Evolutionary conservation across 2,888 invertebrate species (phyloP), one percentile per base, ranked within the genome.

Genomic region (Tortricodes alternella): DNA sequence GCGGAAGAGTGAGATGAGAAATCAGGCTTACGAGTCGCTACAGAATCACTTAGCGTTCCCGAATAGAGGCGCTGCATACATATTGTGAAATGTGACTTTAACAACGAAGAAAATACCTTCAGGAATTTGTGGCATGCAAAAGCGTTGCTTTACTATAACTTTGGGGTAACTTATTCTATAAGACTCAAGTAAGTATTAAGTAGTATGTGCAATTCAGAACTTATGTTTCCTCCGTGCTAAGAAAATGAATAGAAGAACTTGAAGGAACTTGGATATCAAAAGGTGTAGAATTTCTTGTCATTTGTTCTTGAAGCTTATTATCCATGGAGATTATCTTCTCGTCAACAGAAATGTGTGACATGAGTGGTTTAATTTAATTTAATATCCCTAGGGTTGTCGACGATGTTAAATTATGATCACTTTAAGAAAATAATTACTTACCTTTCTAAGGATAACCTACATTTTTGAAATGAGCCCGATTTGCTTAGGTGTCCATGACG

Each of bases 331-430:
- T 46, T 59, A 38, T 56, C 44, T 52, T 53, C 62, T 57, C 59
- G 61, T 61, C 62, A 60, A 58, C 64, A 60, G 55, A 55, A 62
- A 51, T 35, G 55, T 61, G 61, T 62, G 65, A 71, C 62, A 61
- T 59, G 65, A 70, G 70, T 66, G 72, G 64, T 68, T 70, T 70
- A 68, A 74, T 74, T 69, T 67, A 65, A 71, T 74, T 69, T 67
- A 65, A 71, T 74, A 27, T 16, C 1, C 9, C 5, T 21, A 46
- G 46, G 18, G 49, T 18, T 48, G 35, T 5, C 35, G 21, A 16
- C 6, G n/a, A n/a, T 9, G 9, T 27, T 9, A 9, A 9, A 27
- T 9, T 8, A 27, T 27, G 8, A 27, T 27, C n/a, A n/a, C n/a
- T n/a, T n/a, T n/a, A n/a, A n/a, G n/a, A n/a, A n/a, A n/a, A n/a